Evolutionary conservation across 2,113 vertebrate species (phyloP), one percentile per base, ranked within the genome.

Genomic region (Hypomesus transpacificus): DNA sequence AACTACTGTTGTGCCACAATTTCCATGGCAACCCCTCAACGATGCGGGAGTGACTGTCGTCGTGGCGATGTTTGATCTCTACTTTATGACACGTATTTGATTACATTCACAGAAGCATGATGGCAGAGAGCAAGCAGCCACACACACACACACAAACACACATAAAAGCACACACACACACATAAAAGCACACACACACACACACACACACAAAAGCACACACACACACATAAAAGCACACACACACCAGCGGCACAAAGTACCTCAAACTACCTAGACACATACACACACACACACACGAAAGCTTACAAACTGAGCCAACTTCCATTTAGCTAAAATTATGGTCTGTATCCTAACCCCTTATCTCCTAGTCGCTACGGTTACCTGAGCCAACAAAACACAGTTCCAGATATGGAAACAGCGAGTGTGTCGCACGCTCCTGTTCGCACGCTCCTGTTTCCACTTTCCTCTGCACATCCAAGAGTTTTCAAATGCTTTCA

Each of bases 1-100:
- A 70, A 78, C 85, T 82, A 71, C 80, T 73, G 74, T 79, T 80
- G 74, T 78, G 63, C 79, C 76, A 68, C 81, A 69, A 54, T 60
- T 70, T 61, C 57, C 74, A 67, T 68, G 73, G 1, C 59, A 3
- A 77, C 85, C 76, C 58, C 85, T 82, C 74, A 82, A 62, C 64
- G 72, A 62, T 73, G 71, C 76, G 39, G 66, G 24, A 63, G 61
- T 14, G 59, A 34, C 58, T 13, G 50, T 66, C 3, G 46, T 53
- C 69, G 11, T 71, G 74, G 74, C 69, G 69, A 68, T 66, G 16
- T 51, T 21, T 63, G 68, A 75, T 70, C 65, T 34, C 14, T 4
- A 18, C 64, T 80, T 84, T 70, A 75, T 69, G 66, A 62, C 53
- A 70, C 16, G 18, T n/a, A 57, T 69, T 61, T 65, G 77, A 66